Base-by-base conservation (phyloP, 2,888 invertebrate species). In the Margaritifera margaritifera region DNA sequence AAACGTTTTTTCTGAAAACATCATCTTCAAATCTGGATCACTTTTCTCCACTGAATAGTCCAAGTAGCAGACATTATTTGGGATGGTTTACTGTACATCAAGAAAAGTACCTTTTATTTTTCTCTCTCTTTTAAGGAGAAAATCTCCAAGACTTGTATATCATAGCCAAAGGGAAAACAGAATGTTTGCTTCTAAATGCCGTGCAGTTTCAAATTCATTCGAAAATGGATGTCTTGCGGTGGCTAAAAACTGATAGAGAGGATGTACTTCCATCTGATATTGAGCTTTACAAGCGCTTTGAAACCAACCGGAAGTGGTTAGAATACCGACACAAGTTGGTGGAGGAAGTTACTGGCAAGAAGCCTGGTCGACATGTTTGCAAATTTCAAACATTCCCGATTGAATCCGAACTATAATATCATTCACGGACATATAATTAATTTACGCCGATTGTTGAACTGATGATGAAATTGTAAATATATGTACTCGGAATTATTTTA, bases 101-200 rank as follows among this genome's bases (percentile, higher is more conserved):
- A 31, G 31, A 31, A 8, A 31, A 1, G 6, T 31, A 31, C 8
- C 22, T 22, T 20, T 25, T 19, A 22, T 62, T 64, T 27, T 18
- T 31, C 18, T 22, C 20, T 55, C 22, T 64, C n/a, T 55, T 24
- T 15, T 22, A 22, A 83, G 84, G 85, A 25, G 85, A 84, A 60
- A 71, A 76, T 69, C 64, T 84, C 18, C 73, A 61, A n/a, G 76
- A 82, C 55, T 79, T 78, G 0, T 82, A 72, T 70, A 72, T 84
- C 19, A 62, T 84, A n/a, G 66, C 82, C 3, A 69, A 74, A n/a
- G 80, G 77, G 6, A 81, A 79, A 61, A 76, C 78, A 6, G 79
- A 80, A 68, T 74, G 78, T 63, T 51, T 84, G 18, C 11, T 75
- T 11, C 68, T 84, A 8, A 82, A 81, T 58, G 63, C 75, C 0